Base-by-base conservation (phyloP, 2,113 vertebrate species). In the Microcebus ravelobensis region DNA sequence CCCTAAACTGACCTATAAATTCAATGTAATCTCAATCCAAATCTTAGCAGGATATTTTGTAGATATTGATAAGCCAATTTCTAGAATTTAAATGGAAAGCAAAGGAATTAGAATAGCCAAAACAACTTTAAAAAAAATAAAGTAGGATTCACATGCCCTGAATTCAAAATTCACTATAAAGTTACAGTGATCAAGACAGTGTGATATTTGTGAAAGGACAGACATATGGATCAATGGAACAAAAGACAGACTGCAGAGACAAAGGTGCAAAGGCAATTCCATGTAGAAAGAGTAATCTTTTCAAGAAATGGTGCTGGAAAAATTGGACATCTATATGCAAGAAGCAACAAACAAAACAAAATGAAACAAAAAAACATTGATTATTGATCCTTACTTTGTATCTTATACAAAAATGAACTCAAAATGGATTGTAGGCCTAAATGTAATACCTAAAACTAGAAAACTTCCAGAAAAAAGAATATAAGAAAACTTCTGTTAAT, bases 91-190 rank as follows among this genome's bases (percentile, higher is more conserved):
- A 45, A 42, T 81, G 4, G 73, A 25, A 90, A 88, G 4, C 6
- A 87, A 85, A 85, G 36, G 42, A 82, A 42, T 86, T 86, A 82
- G 5, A 81, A n/a, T 63, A 55, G 39, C 31, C 67, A 86, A 95
- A 71, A 48, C 14, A 57, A 1, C 31, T 73, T 80, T 80, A 42
- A 95, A 84, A 82, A 92, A 7, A 92, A 50, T 73, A 65, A 65
- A 65, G 45, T 48, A 61, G 65, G 29, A 59, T 13, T 80, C 57
- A 57, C 17, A 77, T 21, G 34, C 34, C 1, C 36, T 92, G 34
- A 85, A 81, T 85, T 80, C 27, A 80, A 70, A 67, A 85, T 73
- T 92, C n/a, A 67, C 65, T 90, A 5, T 71, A 71, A 90, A 79
- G 25, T 80, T 73, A 42, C 4, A 68, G 39, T 57, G 74, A 90